A percentile compares a stretch with the other conserved stretches of the same genome.
phyloP scores from a whole-genome alignment of 1,140 invertebrate genomes.

The Asobara japonica region DNA sequence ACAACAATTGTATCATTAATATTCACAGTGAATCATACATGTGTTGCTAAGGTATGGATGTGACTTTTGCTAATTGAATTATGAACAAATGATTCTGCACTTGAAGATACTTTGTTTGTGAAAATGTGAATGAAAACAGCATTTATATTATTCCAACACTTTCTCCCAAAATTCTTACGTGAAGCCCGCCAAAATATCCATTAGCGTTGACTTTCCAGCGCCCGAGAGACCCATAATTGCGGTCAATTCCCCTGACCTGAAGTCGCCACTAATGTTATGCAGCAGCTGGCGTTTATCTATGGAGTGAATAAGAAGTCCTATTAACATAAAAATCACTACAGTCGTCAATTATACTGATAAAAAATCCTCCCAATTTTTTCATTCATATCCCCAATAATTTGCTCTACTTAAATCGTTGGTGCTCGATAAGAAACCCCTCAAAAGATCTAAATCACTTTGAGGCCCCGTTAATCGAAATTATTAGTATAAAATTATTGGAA shows the following conservation, averaged over 20 bases:
- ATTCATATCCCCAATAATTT: no score
- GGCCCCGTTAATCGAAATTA: constrained; percentile 36
- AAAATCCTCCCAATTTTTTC: no score
- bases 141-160: background rate
- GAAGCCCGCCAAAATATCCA: constrained; percentile 81
- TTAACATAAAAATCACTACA: no score
- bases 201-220: constrained; percentile 85
- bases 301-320: constrained; percentile 39
- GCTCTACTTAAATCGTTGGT: no score
- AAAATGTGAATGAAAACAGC: background rate
- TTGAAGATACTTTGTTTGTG: background rate
- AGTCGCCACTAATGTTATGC: constrained; percentile 70
- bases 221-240: constrained; percentile 90
- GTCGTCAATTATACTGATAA: no score
- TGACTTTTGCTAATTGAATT: background rate
- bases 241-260: constrained; percentile 75
- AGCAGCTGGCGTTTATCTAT: constrained; percentile 71
- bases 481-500: constrained; percentile 15
- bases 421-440: background rate
- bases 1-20: no score
- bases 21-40: no score
- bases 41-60: no score
- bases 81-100: no score
- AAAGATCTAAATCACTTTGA: background rate
- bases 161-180: constrained; percentile 65